Evolutionary conservation across 2,888 invertebrate species (phyloP).

Genomic region (Lithophane socia): DNA sequence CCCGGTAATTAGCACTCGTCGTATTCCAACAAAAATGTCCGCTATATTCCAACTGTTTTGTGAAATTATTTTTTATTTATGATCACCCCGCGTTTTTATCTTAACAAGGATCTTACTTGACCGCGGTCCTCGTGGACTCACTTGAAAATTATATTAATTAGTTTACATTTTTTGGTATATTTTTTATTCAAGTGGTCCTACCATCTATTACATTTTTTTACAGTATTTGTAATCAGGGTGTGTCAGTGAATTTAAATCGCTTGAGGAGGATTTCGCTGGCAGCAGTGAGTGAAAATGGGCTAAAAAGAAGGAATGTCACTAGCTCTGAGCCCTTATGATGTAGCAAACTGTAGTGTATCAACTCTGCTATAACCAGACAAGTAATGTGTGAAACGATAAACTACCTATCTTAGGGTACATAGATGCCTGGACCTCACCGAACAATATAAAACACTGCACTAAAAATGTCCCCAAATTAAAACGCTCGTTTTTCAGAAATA

Average conservation of each 20-base stretch:
- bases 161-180: background rate
- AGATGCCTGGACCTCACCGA: background rate
- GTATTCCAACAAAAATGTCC: conserved; percentile 86
- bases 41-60: conserved; percentile 78
- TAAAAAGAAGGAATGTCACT: background rate
- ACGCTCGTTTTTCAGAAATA: background rate
- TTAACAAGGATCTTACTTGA: conserved; percentile 70
- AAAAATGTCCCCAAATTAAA: background rate
- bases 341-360: background rate
- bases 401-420: too few species aligned
- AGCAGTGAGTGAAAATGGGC: background rate
- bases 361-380: background rate
- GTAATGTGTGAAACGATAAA: background rate
- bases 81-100: conserved; percentile 74
- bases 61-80: conserved; percentile 85
- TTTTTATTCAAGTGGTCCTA: background rate
- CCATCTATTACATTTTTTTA: background rate
- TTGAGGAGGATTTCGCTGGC: background rate
- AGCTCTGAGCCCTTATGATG: background rate
- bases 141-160: conserved; percentile 41
- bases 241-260: background rate
- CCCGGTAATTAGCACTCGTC: conserved; percentile 87
- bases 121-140: conserved; percentile 30
- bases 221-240: background rate
- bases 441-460: background rate